Percentiles rank a stretch among this genome's conserved stretches.
These are phyloP conservation scores for Muschampia plurimacula DNA, from an alignment of 2,888 invertebrate species.

Conservation along the genomic window DNA sequence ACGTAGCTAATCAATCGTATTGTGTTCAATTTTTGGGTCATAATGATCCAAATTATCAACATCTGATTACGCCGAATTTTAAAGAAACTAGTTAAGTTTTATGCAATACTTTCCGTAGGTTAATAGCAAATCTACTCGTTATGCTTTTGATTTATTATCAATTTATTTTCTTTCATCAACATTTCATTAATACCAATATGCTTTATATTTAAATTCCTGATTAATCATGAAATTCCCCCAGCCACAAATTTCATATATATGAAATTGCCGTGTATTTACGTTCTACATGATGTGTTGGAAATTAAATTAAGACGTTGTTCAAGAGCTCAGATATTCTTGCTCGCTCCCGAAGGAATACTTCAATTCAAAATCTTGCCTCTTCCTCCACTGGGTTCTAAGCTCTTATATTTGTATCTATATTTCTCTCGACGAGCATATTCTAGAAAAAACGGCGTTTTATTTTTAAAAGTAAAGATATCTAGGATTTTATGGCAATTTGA, in stretches of 20 bases:
- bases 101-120: no score
- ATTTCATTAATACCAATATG: not conserved
- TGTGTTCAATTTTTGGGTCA: no score
- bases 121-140: no score
- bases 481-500: not conserved
- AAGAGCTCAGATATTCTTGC: constrained; percentile 8
- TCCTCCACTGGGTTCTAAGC: not conserved
- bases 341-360: constrained; percentile 22
- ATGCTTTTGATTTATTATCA: no score
- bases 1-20: no score
- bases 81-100: no score
- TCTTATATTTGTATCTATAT: not conserved
- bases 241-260: not conserved
- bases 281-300: not conserved
- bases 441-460: not conserved
- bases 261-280: not conserved
- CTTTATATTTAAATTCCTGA: not conserved
- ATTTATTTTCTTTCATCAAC: no score
- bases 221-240: not conserved
- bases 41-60: no score
- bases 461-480: not conserved
- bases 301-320: constrained; percentile 6
- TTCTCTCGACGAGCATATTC: not conserved
- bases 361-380: constrained; percentile 3
- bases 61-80: no score